Percentiles rank a stretch among this genome's conserved stretches.
These are phyloP conservation scores for Brenthis ino DNA, from an alignment of 2,888 invertebrate genomes.

Conservation along the genomic window DNA sequence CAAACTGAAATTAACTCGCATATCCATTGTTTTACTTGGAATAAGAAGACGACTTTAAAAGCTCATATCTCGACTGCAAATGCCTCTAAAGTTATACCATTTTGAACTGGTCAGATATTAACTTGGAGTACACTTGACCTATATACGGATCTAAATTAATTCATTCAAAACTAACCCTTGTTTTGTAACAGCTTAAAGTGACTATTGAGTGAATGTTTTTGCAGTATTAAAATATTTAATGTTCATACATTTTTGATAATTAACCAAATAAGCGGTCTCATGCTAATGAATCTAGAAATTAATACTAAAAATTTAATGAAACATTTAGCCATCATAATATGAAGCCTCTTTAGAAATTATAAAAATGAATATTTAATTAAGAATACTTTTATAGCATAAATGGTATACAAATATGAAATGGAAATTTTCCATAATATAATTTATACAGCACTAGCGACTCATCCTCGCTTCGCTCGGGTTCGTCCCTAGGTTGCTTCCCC, in stretches of 20 bases:
- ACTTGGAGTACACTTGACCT: slow-evolving; percentile 35
- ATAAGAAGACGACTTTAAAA: slow-evolving; percentile 28
- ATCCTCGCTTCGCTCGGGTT: no score
- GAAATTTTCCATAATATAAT: no score
- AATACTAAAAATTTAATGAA: not conserved
- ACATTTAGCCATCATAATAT: no score
- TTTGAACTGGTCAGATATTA: slow-evolving; percentile 38
- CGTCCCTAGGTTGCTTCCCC: no score
- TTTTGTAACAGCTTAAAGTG: not conserved
- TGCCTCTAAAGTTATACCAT: slow-evolving; percentile 33
- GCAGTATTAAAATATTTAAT: not conserved
- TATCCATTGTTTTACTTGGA: slow-evolving; percentile 20
- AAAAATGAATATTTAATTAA: no score
- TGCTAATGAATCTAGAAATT: slow-evolving; percentile 11
- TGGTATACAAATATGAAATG: no score
- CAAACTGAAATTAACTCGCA: slow-evolving; percentile 21
- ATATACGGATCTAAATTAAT: slow-evolving; percentile 21
- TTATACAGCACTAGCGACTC: no score
- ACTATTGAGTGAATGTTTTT: not conserved
- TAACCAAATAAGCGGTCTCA: slow-evolving; percentile 16
- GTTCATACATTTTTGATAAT: slow-evolving; percentile 8
- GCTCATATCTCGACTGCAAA: slow-evolving; percentile 30
- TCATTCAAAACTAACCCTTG: slow-evolving; percentile 9
- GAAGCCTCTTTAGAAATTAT: no score
- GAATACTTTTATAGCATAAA: no score